phyloP scores from a whole-genome alignment of 2,113 vertebrate genomes.

The Corydoras maculifer region DNA sequence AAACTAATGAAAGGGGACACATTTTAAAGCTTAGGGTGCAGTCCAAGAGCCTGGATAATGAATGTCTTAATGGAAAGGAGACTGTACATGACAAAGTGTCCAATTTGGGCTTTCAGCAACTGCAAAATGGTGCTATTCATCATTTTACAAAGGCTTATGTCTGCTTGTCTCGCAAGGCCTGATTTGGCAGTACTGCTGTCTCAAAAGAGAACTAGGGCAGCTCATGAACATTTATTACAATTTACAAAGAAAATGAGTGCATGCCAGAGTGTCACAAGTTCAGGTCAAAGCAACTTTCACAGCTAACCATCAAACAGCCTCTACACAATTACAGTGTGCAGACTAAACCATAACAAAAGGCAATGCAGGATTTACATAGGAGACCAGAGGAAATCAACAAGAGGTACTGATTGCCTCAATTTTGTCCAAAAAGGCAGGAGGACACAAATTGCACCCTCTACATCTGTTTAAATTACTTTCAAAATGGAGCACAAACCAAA shows the following conservation, averaged over 20 bases:
- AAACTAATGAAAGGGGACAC: slow-evolving; percentile 32
- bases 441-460: too few species aligned
- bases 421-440: neutral
- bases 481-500: too few species aligned
- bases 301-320: slow-evolving; percentile 16
- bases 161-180: slow-evolving; percentile 45
- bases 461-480: too few species aligned
- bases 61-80: slow-evolving; percentile 67
- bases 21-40: slow-evolving; percentile 46
- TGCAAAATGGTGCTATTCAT: slow-evolving; percentile 71
- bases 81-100: slow-evolving; percentile 73
- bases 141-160: slow-evolving; percentile 55
- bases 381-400: slow-evolving; percentile 7
- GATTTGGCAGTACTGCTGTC: slow-evolving; percentile 48
- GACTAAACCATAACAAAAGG: neutral
- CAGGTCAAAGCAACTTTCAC: slow-evolving; percentile 28
- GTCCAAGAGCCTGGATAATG: slow-evolving; percentile 66
- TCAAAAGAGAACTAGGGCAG: slow-evolving; percentile 42
- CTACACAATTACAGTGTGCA: neutral
- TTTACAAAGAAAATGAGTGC: slow-evolving; percentile 39
- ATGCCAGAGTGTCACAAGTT: slow-evolving; percentile 17
- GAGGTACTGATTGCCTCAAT: slow-evolving; percentile 28
- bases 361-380: slow-evolving; percentile 3
- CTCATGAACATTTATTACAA: slow-evolving; percentile 50
- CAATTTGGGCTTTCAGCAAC: slow-evolving; percentile 66